phyloP scores from a whole-genome alignment of 1,140 invertebrate genomes.

The Zaprionus nigranus region DNA sequence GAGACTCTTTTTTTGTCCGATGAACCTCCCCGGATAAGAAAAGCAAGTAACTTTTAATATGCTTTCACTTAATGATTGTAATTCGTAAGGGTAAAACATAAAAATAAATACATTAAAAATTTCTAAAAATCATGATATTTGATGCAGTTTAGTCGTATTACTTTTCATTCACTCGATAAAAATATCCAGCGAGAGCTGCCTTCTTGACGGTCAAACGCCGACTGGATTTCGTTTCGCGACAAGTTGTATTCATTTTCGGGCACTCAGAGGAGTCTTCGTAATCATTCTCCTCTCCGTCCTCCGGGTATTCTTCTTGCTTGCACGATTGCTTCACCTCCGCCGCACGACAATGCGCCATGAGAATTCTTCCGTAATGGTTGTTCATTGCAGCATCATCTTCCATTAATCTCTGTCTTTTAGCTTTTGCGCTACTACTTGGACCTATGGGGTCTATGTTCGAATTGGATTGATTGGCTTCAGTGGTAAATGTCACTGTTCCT shows the following conservation, averaged over 20 bases:
- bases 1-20: too few species aligned
- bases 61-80: not conserved
- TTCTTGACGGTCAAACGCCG: not conserved
- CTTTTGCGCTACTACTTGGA: not conserved
- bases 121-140: not conserved
- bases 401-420: not conserved
- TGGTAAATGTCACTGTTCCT: not conserved
- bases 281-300: not conserved
- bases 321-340: not conserved
- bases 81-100: not conserved
- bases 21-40: too few species aligned
- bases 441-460: not conserved
- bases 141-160: not conserved
- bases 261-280: not conserved
- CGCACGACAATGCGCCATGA: not conserved
- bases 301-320: not conserved
- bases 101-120: not conserved
- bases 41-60: too few species aligned
- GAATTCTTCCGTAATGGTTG: not conserved
- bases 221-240: not conserved
- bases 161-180: not conserved
- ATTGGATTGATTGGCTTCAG: not conserved
- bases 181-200: constrained; percentile 3
- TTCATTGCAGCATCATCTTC: not conserved
- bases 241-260: not conserved